Evolutionary conservation across 2,888 invertebrate species (phyloP).

Genomic region (Panorpa germanica): DNA sequence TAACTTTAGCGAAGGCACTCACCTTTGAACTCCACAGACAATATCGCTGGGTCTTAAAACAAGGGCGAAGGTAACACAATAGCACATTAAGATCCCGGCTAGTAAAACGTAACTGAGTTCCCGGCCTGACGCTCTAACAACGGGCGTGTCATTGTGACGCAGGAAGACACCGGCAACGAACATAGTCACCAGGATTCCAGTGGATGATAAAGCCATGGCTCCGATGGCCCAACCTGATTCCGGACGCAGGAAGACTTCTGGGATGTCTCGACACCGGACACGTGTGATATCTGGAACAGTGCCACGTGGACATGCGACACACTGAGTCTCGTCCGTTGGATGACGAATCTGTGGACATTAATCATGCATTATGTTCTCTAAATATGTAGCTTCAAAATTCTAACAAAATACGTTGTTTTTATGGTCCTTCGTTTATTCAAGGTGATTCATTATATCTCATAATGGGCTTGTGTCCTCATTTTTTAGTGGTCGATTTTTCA

Average conservation of each 20-base stretch:
- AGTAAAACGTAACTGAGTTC: constrained; percentile 83
- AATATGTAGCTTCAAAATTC: too few species aligned
- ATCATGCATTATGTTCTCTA: too few species aligned
- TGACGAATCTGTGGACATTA: constrained; percentile 47
- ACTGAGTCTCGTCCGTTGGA: constrained; percentile 63
- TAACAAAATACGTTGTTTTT: too few species aligned
- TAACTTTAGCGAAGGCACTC: too few species aligned
- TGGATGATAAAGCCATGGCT: constrained; percentile 74
- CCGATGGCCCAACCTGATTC: constrained; percentile 86
- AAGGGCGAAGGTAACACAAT: constrained; percentile 80
- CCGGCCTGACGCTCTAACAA: constrained; percentile 89
- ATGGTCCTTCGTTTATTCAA: neutral
- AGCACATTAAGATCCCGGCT: constrained; percentile 77
- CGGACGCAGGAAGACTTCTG: constrained; percentile 62
- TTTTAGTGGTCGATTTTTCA: too few species aligned
- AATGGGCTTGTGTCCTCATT: too few species aligned
- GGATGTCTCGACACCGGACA: constrained; percentile 53
- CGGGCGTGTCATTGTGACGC: constrained; percentile 80
- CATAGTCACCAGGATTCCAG: constrained; percentile 65
- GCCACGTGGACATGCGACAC: constrained; percentile 64
- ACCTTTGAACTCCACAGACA: constrained; percentile 82
- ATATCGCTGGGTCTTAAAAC: constrained; percentile 74
- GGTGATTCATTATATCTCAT: constrained; percentile 1
- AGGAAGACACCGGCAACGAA: constrained; percentile 68
- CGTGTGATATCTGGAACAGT: constrained; percentile 64